Evolutionary conservation across 2,113 vertebrate species (phyloP), one percentile per base, ranked within the genome.

Genomic region (Nycticryphes semicollaris): DNA sequence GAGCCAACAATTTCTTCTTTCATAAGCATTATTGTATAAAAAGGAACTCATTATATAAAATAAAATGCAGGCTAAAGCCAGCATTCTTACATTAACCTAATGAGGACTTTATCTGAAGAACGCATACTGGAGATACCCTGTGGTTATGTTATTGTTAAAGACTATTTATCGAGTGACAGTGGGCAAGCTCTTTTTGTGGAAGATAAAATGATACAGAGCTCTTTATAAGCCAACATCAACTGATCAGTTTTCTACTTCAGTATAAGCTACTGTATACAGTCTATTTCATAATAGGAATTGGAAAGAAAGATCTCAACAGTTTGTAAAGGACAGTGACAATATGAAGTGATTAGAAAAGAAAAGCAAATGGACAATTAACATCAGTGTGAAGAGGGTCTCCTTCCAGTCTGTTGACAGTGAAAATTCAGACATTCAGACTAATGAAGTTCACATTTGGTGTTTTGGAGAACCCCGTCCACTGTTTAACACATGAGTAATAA

Each of bases 1-100:
- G 68, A 96, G 81, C 87, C 89, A 97, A 96, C 72, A 88, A 93
- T 95, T 97, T 94, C 50, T 92, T 86, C 93, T 97, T 98, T 97
- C 75, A 96, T 96, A 93, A 97, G 90, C 89, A 84, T 96, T 90
- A 94, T 45, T 87, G 22, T 94, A 81, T 93, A 76, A 97, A 98
- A 96, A 97, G 53, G 76, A 96, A 80, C 94, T 97, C 92, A 97
- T 96, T 97, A 97, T 95, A 91, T 73, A 84, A 96, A 97, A 97
- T 94, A 87, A 97, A 98, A 97, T 78, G 57, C 33, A 79, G 76
- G 50, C 90, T 96, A 92, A 95, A 96, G 81, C 56, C 50, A 73
- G 73, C 73, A 70, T 95, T 97, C 94, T 97, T 97, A 48, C 75
- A 96, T 78, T 94, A 90, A 90, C 85, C 70, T 95, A 96, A 97